Evolutionary conservation across 1,140 invertebrate species (phyloP).

Genomic region (Zaprionus africanus): DNA sequence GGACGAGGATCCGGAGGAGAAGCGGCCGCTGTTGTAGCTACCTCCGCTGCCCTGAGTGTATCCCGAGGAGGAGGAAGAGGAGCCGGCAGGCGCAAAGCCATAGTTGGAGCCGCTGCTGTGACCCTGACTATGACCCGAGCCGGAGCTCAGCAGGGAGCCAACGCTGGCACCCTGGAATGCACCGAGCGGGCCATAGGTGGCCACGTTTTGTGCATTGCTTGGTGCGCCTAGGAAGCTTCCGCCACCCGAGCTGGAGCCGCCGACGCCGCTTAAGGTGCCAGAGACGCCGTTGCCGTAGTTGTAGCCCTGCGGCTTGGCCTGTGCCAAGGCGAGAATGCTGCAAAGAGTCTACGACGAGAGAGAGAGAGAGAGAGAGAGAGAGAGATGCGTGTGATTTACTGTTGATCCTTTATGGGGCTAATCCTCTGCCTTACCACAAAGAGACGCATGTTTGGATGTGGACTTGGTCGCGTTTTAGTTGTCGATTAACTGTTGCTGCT

Average conservation of each 20-base stretch:
- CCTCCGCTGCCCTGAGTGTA: background rate
- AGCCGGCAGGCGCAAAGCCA: constrained; percentile 4
- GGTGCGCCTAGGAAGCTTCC: constrained; percentile 49
- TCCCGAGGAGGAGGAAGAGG: background rate
- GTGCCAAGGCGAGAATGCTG: constrained; percentile 54
- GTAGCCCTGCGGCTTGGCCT: constrained; percentile 77
- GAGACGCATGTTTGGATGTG: constrained; percentile 61
- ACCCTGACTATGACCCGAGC: constrained; percentile 9
- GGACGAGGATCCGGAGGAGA: constrained; percentile 2
- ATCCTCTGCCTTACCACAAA: constrained; percentile 70
- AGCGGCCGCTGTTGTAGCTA: constrained; percentile 12
- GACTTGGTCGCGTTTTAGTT: constrained; percentile 64
- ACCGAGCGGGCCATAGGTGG: constrained; percentile 63
- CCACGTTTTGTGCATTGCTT: constrained; percentile 53
- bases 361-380: constrained; percentile 3
- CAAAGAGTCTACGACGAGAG: constrained; percentile 56
- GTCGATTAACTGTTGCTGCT: constrained; percentile 71
- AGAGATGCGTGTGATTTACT: constrained; percentile 4
- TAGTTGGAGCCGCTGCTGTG: constrained; percentile 10
- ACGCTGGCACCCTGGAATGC: constrained; percentile 70
- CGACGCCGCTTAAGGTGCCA: constrained; percentile 33
- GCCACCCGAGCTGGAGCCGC: constrained; percentile 17
- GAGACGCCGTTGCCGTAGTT: constrained; percentile 76
- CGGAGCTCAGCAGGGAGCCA: constrained; percentile 53
- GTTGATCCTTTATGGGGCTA: constrained; percentile 9